A percentile compares a stretch with the other conserved stretches of the same genome.
Evolutionary conservation across 1,140 invertebrate genomes (phyloP).

Genomic region (Listronotus oregonensis): DNA sequence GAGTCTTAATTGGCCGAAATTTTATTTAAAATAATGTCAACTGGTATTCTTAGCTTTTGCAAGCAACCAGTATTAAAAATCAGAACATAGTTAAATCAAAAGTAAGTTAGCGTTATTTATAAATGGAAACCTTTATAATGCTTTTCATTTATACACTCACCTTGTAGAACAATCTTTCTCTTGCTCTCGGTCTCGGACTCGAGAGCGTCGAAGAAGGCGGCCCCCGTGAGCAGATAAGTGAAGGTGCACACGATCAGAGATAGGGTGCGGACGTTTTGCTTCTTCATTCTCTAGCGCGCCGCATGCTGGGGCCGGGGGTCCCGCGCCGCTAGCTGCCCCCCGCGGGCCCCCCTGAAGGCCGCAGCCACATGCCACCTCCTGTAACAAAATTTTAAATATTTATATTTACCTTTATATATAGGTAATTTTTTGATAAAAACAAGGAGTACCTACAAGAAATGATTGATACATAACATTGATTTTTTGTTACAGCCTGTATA

Average conservation of each 20-base stretch:
- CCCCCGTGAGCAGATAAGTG: conserved; percentile 96
- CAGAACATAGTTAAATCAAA: no score
- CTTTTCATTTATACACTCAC: conserved; percentile 56
- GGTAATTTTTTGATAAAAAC: no score
- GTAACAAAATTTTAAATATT: conserved; percentile 20
- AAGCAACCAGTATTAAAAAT: no score
- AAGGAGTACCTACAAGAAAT: no score
- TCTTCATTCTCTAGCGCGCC: conserved; percentile 74
- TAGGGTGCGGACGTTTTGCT: conserved; percentile 98
- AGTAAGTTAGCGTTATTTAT: no score
- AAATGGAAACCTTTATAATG: no score
- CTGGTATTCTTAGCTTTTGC: no score
- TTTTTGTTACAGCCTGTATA: no score
- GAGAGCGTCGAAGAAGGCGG: conserved; percentile 98
- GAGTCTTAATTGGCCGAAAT: no score
- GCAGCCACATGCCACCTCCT: conserved; percentile 46
- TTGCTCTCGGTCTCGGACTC: conserved; percentile 93
- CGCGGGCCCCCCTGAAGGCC: conserved; percentile 40
- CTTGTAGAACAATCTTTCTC: conserved; percentile 82
- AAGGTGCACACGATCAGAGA: conserved; percentile 99
- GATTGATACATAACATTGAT: no score
- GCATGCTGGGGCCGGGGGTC: conserved; percentile 55
- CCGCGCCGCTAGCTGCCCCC: conserved; percentile 53
- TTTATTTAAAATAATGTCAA: no score
- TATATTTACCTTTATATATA: no score